Base-by-base conservation (phyloP, 2,888 invertebrate species). In the Liodrosophila aerea region DNA sequence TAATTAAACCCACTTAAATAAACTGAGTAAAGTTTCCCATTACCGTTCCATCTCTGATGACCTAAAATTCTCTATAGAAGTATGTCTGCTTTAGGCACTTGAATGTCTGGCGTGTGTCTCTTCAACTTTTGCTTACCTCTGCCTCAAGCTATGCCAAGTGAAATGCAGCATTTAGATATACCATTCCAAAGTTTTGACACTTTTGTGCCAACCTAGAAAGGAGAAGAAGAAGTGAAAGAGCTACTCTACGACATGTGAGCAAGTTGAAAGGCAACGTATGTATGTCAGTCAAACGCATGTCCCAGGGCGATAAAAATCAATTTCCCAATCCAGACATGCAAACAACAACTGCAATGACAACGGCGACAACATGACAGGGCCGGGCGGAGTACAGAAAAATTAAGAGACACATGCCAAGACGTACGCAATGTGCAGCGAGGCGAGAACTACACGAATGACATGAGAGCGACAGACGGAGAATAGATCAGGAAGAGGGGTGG, bases 371-470 rank as follows among this genome's bases (percentile, higher is more conserved):
- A 8, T 13, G 15, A 12, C 16, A 33, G 47, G 9, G 5, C 49
- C 13, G 33, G 36, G 16, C 18, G 29, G 13, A 16, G 12, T 30
- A n/a, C 37, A 41, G 41, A 43, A 69, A 69, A 76, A 73, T 69
- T 64, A 75, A 66, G 85, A 77, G 85, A 78, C 85, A 77, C 68
- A 78, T 78, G 83, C 72, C 85, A 66, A 75, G 57, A 50, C 60
- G 64, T 51, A 47, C 49, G 45, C 62, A 65, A 33, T 51, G 60
- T 51, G 65, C 59, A 64, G 60, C 44, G 49, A 34, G 18, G 44
- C 54, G 44, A 18, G 27, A 34, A 40, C 13, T 18, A 51, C 51
- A 50, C 45, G 45, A 46, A 18, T 7, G 49, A 49, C 64, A 39
- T 45, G 60, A 56, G 46, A 40, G 40, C 16, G 13, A 36, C 9